Evolutionary conservation across 2,797 vertebrate species (phyloP), one percentile per base, ranked within the genome.

Genomic region (Discoglossus pictus): DNA sequence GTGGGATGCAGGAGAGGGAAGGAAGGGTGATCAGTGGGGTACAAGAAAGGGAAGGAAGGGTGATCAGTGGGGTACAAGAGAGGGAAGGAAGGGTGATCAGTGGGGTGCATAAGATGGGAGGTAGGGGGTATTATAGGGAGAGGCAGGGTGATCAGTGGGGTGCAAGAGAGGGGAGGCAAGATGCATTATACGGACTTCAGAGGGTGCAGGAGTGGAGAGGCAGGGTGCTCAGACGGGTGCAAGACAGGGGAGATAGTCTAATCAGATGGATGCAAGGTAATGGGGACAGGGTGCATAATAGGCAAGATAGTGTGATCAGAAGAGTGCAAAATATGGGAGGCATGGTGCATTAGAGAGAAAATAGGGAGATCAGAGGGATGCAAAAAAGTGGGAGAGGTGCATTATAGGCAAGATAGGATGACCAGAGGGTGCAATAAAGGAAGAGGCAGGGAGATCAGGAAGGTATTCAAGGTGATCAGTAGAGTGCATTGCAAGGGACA

Each of bases 191-290:
- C n/a, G n/a, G n/a, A n/a, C n/a, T n/a, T n/a, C n/a, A n/a, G n/a
- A n/a, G n/a, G n/a, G n/a, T n/a, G n/a, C n/a, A n/a, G n/a, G n/a
- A n/a, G n/a, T n/a, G n/a, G n/a, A n/a, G n/a, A n/a, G n/a, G n/a
- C n/a, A n/a, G n/a, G n/a, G n/a, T n/a, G n/a, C n/a, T n/a, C n/a
- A n/a, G n/a, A n/a, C n/a, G n/a, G n/a, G n/a, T n/a, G n/a, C n/a
- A n/a, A n/a, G n/a, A 69, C 43, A 17, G 65, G 43, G 52, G 23
- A 64, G 68, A 66, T 50, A 61, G 7, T 68, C 68, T 52, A 65
- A 9, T 82, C 79, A 81, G 73, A 74, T 59, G 54, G 50, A 68
- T 58, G 74, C 61, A 64, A 55, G 23, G 55, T 50, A 71, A 38
- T 42, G 43, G 39, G 64, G 53, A 1, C 8, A 11, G 3, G 24